Base-by-base conservation (phyloP, 2,888 invertebrate genomes). In the Lordiphosa andalusiaca region DNA sequence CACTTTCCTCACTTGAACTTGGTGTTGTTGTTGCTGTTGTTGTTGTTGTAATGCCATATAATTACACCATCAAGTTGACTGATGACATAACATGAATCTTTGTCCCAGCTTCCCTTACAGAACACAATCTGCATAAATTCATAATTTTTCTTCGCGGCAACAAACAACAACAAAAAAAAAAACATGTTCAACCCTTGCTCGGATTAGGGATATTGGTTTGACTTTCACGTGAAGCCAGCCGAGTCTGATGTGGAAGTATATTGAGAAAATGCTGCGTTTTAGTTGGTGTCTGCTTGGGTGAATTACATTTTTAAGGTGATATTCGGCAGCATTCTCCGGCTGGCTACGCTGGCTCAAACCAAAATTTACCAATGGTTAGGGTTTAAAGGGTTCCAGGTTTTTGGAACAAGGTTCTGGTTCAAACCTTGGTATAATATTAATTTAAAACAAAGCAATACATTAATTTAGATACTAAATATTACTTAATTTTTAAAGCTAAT, bases 1-100 rank as follows among this genome's bases (percentile, higher is more conserved):
- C 78, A 78, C 84, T 83, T 78, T 78, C 60, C 69, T 59, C 65
- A 84, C 81, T 83, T 83, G 78, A 78, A 76, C 84, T 80, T 67
- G 53, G 46, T 47, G 52, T 49, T 51, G 61, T 62, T 73, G 67
- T 69, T 66, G 69, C 75, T 71, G 47, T 54, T 69, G 67, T 69
- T 66, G 69, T 77, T 71, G 47, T 54, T 69, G 63, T 72, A 77
- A 74, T 70, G 67, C 63, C 69, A 75, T 74, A 85, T 89, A 89
- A 89, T 89, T 89, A 89, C 88, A 87, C 86, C 88, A 89, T 89
- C 89, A 89, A 89, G 85, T 88, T 89, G 89, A 89, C 89, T 89
- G 89, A 89, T 89, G 89, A 89, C 87, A 87, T 86, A 87, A 54
- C 86, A 87, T 87, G 86, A 86, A 87, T 87, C 87, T 80, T 73